Evolutionary conservation across 2,888 invertebrate genomes (phyloP), one percentile per base, ranked within the genome.

Genomic region (Trileptium ribeirensis): DNA sequence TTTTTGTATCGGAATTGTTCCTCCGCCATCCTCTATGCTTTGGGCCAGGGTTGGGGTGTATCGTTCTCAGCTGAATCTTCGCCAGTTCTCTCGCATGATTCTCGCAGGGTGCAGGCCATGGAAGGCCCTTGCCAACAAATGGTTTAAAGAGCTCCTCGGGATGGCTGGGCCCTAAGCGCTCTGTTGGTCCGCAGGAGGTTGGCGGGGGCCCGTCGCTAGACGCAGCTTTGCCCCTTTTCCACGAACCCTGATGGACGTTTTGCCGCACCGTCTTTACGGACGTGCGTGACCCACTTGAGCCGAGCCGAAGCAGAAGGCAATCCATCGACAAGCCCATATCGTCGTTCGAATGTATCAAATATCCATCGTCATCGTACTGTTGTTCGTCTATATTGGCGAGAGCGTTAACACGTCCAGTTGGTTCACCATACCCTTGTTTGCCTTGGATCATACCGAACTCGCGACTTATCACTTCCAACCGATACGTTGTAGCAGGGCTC

Each of bases 211-310:
- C 70, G 15, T 70, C 70, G 3, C n/a, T 29, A 8, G 70, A 33
- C n/a, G 70, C 3, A 19, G 15, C 70, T 15, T 8, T 15, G n/a
- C 36, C 8, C 70, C 70, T 70, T 8, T 70, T 70, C 70, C 70
- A n/a, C 31, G 70, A 33, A 70, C 70, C 70, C 70, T 51, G 70
- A 36, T 31, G 70, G 36, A 33, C 70, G 33, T 33, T 70, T 70
- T 33, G 70, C 36, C 70, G 70, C 70, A 70, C 70, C 31, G 70
- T 8, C 70, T 8, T 51, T 51, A 15, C 70, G 8, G 70, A 8
- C 70, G 33, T 70, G 70, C 70, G 70, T 70, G 33, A 33, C 70
- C 70, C 70, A 31, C 70, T 70, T 70, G 70, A 29, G 70, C 70
- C 70, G 51, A 15, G 51, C 51, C 24, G 8, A 15, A 51, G 51